Base-by-base conservation (phyloP, 2,888 invertebrate genomes). In the Andrena dorsata region DNA sequence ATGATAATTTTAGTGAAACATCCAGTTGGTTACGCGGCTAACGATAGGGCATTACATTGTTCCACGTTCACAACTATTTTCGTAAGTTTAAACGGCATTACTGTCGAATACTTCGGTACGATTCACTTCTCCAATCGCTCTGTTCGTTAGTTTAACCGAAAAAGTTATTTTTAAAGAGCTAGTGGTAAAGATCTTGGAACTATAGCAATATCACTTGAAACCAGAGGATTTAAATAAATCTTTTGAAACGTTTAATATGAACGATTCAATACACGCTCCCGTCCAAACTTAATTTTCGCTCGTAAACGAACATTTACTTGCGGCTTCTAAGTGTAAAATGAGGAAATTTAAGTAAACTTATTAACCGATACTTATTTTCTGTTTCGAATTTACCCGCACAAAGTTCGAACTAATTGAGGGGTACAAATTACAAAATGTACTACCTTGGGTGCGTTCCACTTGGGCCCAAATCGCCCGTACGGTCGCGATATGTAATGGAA, bases 1-100 rank as follows among this genome's bases (percentile, higher is more conserved):
- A 86, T 84, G 76, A 85, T 83, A 87, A 80, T 88, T 87, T 86
- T 74, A 84, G 84, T 87, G 80, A 85, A 87, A 23, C 41, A 86
- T 78, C 61, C 65, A 69, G 68, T 76, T 80, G 80, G 73, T 80
- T 76, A 73, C 58, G 74, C 26, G 71, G 47, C 28, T 83, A 77
- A 77, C 53, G 65, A 81, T 76, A 78, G 82, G 82, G 81, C 76
- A 86, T 88, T 87, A 78, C 76, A 79, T 80, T 63, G 68, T 85
- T 84, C 58, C 80, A 78, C 61, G 49, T 80, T 87, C 65, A 49
- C 23, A 23, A 35, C n/a, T 56, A 61, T 60, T 56, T 72, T 73
- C 30, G 49, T 70, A 80, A 35, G 32, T 80, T 86, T 72, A 47
- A 32, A 75, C 10, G 23, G 69, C 53, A 74, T 77, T 66, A 66